Evolutionary conservation across 2,113 vertebrate genomes (phyloP), one percentile per base, ranked within the genome.

Genomic region (Sminthopsis crassicaudata): DNA sequence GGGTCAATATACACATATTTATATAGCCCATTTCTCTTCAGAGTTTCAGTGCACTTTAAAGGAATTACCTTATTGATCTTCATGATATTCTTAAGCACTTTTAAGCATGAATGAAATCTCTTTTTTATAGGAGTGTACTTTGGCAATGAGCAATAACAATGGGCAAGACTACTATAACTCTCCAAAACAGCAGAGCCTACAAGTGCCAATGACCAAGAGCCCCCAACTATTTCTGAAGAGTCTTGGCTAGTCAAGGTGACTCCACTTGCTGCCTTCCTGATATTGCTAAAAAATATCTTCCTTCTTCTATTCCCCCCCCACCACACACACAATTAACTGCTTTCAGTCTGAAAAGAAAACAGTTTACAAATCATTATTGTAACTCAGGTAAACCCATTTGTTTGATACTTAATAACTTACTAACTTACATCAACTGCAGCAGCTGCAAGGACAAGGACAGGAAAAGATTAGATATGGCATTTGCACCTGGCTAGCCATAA

Each of bases 401-500:
- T 97, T 97, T 97, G 97, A 97, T 98, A 98, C 96, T 96, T 98
- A 97, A 98, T 98, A 98, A 98, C 97, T 97, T 97, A 98, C 98
- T 98, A 98, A 98, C 98, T 98, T 98, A 98, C 96, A 98, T 98
- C 98, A 98, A 98, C 98, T 98, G 98, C 98, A 97, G 98, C 98
- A 99, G 98, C 98, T 98, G 98, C 52, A 55, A 93, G 90, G 96
- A 97, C 97, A 98, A 98, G 96, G 98, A 84, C 91, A 24, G 53
- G 98, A 98, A 98, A 98, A 99, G 98, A 98, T 99, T 98, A 99
- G 98, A 98, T 97, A 98, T 42, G 97, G 97, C 95, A 48, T 95
- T 95, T 98, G 98, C 98, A 99, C 99, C 99, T 99, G 99, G 98
- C 98, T 96, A 93, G 98, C 98, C 98, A 98, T 98, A 99, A 99